Conservation (phyloP, 2,888 invertebrate genomes). For the Latrodectus hesperus region DNA sequence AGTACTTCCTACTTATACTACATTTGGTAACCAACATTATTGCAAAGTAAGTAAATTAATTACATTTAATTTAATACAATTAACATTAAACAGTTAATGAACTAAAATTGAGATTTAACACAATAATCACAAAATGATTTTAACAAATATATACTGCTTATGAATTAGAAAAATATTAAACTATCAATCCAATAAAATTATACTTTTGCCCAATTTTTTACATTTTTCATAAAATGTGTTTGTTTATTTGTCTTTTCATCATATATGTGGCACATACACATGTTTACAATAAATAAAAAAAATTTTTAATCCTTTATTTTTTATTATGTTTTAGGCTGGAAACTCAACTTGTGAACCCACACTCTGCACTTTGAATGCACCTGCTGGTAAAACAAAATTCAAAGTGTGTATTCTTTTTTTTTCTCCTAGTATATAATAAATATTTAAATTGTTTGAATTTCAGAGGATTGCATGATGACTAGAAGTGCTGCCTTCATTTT, state of each 20-base stretch:
- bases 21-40: constrained; percentile 76
- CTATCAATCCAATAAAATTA: too few species aligned
- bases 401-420: not conserved
- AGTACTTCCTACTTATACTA: constrained; percentile 76
- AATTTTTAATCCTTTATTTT: not conserved
- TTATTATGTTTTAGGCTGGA: constrained; percentile 14
- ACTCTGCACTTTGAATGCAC: constrained; percentile 53
- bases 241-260: not conserved
- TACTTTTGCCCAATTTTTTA: too few species aligned
- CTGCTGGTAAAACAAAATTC: constrained; percentile 44
- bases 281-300: not conserved
- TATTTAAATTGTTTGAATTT: constrained; percentile 20
- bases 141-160: too few species aligned
- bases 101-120: not conserved
- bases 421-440: not conserved
- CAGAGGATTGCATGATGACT: constrained; percentile 75
- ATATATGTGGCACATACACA: not conserved
- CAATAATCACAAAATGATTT: not conserved
- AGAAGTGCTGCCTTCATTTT: constrained; percentile 74
- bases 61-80: too few species aligned
- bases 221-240: not conserved
- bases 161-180: too few species aligned
- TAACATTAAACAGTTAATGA: too few species aligned
- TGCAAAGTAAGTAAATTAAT: constrained; percentile 29
- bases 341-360: constrained; percentile 41